These are phyloP conservation scores for Cepaea hortensis DNA, from an alignment of 2,888 invertebrate genomes.

Conservation along the genomic window DNA sequence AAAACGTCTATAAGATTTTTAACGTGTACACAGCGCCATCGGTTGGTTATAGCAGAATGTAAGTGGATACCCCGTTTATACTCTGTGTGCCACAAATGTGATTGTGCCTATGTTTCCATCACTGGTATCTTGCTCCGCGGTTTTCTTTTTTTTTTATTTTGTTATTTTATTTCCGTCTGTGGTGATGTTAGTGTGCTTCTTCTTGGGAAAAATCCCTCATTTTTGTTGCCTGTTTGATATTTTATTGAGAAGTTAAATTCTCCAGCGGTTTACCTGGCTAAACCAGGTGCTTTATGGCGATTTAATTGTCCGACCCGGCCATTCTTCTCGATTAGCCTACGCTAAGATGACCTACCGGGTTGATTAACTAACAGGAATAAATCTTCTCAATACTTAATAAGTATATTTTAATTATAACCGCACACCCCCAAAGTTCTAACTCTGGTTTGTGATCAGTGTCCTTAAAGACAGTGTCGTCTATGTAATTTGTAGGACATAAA, in stretches of 20 bases:
- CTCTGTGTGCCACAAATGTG: slow-evolving; percentile 26
- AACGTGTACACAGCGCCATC: slow-evolving; percentile 24
- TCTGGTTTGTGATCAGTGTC: no score
- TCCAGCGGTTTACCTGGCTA: slow-evolving; percentile 2
- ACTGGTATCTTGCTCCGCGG: background rate
- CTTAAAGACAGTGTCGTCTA: no score
- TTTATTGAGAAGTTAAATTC: slow-evolving; percentile 12
- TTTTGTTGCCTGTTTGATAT: slow-evolving; percentile 22
- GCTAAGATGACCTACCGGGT: no score
- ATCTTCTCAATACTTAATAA: no score
- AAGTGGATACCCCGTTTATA: slow-evolving; percentile 30
- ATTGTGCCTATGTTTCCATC: slow-evolving; percentile 18
- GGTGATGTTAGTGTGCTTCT: slow-evolving; percentile 29
- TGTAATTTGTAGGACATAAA: no score
- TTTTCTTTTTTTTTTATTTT: no score
- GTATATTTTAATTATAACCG: no score
- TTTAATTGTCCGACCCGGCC: background rate
- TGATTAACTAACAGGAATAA: no score
- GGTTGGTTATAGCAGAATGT: slow-evolving; percentile 15
- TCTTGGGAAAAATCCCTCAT: background rate
- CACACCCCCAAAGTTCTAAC: no score
- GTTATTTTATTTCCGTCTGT: background rate
- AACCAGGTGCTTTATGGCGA: background rate
- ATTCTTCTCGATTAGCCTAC: no score
- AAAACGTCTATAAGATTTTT: slow-evolving; percentile 46